phyloP scores from a whole-genome alignment of 2,888 invertebrate species.

The Euproctis similis region DNA sequence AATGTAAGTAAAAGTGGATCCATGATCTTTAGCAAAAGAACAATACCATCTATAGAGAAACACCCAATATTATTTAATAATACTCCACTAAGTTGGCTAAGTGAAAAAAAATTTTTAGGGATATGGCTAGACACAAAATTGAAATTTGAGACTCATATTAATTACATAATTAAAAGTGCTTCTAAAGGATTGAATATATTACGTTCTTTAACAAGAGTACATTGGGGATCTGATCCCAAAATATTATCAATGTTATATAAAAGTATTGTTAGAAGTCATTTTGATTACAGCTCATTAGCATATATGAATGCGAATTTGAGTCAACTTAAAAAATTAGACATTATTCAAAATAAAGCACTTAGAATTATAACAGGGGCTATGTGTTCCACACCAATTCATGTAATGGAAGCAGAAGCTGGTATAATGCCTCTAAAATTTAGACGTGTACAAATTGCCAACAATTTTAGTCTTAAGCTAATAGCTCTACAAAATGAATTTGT shows the following conservation, averaged over 20 bases:
- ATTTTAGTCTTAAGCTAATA: not conserved
- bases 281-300: not conserved
- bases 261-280: too few species aligned
- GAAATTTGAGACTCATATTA: not conserved
- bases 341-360: not conserved
- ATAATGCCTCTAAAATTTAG: too few species aligned
- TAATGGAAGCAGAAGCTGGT: too few species aligned
- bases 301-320: slow-evolving; percentile 2
- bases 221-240: too few species aligned
- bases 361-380: not conserved
- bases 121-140: not conserved
- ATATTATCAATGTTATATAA: too few species aligned
- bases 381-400: too few species aligned
- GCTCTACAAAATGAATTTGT: not conserved
- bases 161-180: not conserved
- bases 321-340: not conserved
- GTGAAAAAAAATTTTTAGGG: too few species aligned
- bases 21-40: not conserved
- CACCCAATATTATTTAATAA: not conserved
- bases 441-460: not conserved
- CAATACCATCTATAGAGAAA: not conserved
- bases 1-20: slow-evolving; percentile 1
- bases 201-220: not conserved
- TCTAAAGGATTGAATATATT: not conserved
- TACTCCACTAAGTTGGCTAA: too few species aligned